Evolutionary conservation across 2,888 invertebrate species (phyloP), one percentile per base, ranked within the genome.

Genomic region (Lepidonotus clava): DNA sequence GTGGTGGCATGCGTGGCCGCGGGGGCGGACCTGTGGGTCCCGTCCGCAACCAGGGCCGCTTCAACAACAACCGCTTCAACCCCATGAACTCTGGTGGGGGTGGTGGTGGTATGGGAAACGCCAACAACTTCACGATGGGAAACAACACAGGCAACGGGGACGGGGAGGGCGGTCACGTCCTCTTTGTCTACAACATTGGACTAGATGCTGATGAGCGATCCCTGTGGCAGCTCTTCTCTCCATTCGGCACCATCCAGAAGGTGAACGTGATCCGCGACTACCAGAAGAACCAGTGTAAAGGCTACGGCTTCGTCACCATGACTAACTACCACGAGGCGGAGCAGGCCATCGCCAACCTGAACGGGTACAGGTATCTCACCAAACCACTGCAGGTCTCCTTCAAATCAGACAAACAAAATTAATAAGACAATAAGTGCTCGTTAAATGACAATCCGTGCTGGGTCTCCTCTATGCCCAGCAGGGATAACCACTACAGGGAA

Each of bases 281-380:
- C 83, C 91, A 91, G 34, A 92, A 92, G 86, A 91, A 92, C 86
- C 90, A 91, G 84, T 92, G 93, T 86, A 94, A 94, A 89, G 94
- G 94, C 11, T 94, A 92, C 89, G 94, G 94, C 0, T 94, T 94
- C 90, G 94, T 94, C 18, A 94, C 94, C 28, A 94, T 94, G 94
- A 90, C 92, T 24, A 93, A 93, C 90, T 93, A 92, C 87, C 90
- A 92, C 32, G 94, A 94, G 85, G 94, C 94, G 21, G 89, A 92
- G 80, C 91, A 91, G 86, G 94, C 94, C 21, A 94, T 94, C 84
- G 91, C 93, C 85, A 90, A 90, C 56, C 90, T 94, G 80, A 93
- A 94, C 91, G 94, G 94, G 8, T 93, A 91, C 88, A 91, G 92
- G 77, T 90, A 89, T 84, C 88, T 87, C 53, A 94, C 93, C 21